Evolutionary conservation across 2,797 vertebrate species (phyloP), one percentile per base, ranked within the genome.

Genomic region (Amphiprion clarkii): DNA sequence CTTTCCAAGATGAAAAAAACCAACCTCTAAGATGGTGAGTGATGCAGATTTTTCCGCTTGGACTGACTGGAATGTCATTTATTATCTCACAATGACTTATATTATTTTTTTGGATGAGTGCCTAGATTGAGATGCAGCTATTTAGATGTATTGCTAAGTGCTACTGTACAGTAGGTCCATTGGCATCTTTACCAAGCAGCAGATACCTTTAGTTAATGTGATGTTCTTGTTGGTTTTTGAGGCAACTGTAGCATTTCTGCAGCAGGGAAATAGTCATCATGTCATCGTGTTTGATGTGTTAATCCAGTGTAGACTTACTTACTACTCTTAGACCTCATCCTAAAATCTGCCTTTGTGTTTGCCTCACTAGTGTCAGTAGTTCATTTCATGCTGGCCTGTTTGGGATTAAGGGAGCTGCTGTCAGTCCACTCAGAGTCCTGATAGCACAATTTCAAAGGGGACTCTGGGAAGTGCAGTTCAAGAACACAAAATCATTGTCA

Each of bases 31-130:
- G 29, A 72, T 57, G 60, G 70, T 68, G 68, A 81, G 53, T 59
- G 67, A 79, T 87, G 89, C 83, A 81, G 80, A 82, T 79, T 87
- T 71, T 76, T 72, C 62, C 71, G 71, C 74, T 76, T 68, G 84
- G 62, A 81, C 77, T 53, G 71, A 75, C 54, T 83, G 67, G 71
- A 73, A 71, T 69, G 73, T 75, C 71, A 78, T 85, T 85, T 82
- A 81, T 85, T 71, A 87, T 73, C 64, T 60, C 51, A 81, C 36
- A 51, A 44, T 82, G 83, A 84, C 70, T 87, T 74, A 81, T 73
- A 86, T 83, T 81, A 76, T 86, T 75, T 80, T 76, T 79, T 84
- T 90, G 82, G 88, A 83, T 8, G 49, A 64, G 53, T 73, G 89
- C 81, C 84, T 84, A 19, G 78, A 85, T 56, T 63, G 62, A 77